Conservation (phyloP, 2,888 invertebrate species). For the Hemicrepidius hirtus region DNA sequence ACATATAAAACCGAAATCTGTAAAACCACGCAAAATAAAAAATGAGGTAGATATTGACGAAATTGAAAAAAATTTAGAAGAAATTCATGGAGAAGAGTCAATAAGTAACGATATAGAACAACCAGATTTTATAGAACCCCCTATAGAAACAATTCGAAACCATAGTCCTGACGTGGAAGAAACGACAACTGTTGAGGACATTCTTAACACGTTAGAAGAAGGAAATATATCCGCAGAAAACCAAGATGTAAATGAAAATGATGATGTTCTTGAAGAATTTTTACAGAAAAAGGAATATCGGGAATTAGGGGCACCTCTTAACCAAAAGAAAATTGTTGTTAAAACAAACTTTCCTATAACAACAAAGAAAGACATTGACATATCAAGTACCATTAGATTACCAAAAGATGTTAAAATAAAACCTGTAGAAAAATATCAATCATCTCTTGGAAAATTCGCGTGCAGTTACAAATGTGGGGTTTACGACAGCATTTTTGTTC, state of each 20-base stretch:
- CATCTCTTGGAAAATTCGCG: conserved; percentile 59
- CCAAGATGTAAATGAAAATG: background rate
- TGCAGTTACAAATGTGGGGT: conserved; percentile 58
- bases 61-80: conserved; percentile 52
- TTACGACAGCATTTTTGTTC: conserved; percentile 61
- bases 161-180: background rate
- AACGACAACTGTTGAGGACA: conserved; percentile 38
- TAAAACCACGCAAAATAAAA: background rate
- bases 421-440: conserved; percentile 56
- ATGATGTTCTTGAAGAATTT: background rate
- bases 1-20: background rate
- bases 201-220: conserved; percentile 45
- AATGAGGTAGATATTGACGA: conserved; percentile 42
- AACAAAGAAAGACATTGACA: conserved; percentile 35
- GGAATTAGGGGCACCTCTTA: background rate
- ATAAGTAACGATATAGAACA: background rate
- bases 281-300: background rate
- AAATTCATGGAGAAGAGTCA: conserved; percentile 43
- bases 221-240: conserved; percentile 1
- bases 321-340: conserved; percentile 25
- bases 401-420: conserved; percentile 56
- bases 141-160: background rate
- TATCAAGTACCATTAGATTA: conserved; percentile 55
- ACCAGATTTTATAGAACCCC: background rate
- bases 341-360: conserved; percentile 28